Evolutionary conservation across 2,797 vertebrate species (phyloP).

Genomic region (Peromyscus attwateri): DNA sequence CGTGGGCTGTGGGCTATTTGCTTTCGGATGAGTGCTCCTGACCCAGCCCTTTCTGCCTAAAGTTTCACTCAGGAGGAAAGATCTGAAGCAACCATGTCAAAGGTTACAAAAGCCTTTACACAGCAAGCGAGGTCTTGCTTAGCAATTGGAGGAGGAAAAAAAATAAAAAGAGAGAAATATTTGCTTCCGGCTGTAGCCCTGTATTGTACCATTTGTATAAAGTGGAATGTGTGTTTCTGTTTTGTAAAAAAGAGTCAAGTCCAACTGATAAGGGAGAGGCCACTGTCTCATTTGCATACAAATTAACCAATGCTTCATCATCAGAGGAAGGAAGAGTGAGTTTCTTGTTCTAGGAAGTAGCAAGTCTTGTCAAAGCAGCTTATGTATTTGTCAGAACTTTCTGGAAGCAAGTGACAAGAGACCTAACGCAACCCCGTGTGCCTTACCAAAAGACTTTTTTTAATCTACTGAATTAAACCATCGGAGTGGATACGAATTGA

Average conservation of each 20-base stretch:
- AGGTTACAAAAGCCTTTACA: slow-evolving; percentile 73
- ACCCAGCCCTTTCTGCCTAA: not conserved
- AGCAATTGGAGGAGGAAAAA: slow-evolving; percentile 38
- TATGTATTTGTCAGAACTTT: slow-evolving; percentile 16
- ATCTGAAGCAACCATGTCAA: not conserved
- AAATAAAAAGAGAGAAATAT: not conserved
- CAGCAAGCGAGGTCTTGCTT: slow-evolving; percentile 55
- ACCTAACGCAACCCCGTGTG: not conserved
- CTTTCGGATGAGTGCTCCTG: slow-evolving; percentile 33
- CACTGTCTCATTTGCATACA: slow-evolving; percentile 84
- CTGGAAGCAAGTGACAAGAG: not conserved
- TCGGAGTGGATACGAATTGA: not conserved
- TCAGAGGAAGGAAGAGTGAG: slow-evolving; percentile 39
- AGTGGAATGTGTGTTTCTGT: slow-evolving; percentile 73
- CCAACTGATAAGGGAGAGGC: slow-evolving; percentile 79
- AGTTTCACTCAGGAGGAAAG: slow-evolving; percentile 62
- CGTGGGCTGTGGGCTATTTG: slow-evolving; percentile 19
- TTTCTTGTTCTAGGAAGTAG: not conserved
- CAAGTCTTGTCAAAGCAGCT: not conserved
- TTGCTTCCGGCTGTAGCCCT: slow-evolving; percentile 69
- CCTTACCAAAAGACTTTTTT: not conserved
- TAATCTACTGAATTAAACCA: not conserved
- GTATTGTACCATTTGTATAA: slow-evolving; percentile 75
- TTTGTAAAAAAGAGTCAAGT: slow-evolving; percentile 79
- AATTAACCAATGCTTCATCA: slow-evolving; percentile 76